Conservation (phyloP, 2,888 invertebrate species). For the Limnephilus lunatus region DNA sequence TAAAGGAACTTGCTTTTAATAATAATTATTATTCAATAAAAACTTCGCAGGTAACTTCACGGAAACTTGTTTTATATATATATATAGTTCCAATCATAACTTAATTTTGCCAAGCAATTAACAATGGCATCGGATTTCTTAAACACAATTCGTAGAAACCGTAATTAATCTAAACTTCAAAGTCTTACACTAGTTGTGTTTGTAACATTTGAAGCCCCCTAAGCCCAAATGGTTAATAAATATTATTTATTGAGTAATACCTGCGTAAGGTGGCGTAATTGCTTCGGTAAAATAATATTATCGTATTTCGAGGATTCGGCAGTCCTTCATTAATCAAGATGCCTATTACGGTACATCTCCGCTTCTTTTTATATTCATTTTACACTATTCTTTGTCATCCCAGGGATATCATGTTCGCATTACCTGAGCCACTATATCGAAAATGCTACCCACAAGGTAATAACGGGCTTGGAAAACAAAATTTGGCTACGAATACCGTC, state of each 20-base stretch:
- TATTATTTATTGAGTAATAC: slow-evolving; percentile 19
- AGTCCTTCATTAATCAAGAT: neutral
- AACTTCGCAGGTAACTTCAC: no score
- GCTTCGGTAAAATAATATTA: slow-evolving; percentile 21
- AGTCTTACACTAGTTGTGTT: slow-evolving; percentile 14
- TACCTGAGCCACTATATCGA: neutral
- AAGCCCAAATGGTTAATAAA: slow-evolving; percentile 17
- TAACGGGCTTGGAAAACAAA: neutral
- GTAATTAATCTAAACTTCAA: slow-evolving; percentile 32
- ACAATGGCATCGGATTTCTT: slow-evolving; percentile 8
- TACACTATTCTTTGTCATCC: neutral
- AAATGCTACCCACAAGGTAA: neutral
- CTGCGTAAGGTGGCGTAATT: neutral
- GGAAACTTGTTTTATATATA: no score
- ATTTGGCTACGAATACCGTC: neutral
- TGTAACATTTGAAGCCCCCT: slow-evolving; percentile 23
- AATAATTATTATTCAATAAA: neutral
- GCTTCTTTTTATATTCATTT: neutral
- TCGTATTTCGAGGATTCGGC: neutral
- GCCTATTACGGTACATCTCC: neutral
- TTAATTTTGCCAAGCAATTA: slow-evolving; percentile 13
- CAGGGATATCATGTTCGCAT: neutral
- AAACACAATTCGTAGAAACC: slow-evolving; percentile 5
- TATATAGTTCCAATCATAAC: neutral
- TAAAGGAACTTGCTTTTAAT: neutral